Percentiles rank a stretch among this genome's conserved stretches.
Conservation (phyloP, 2,797 vertebrate species). For the Bradypodion pumilum region DNA sequence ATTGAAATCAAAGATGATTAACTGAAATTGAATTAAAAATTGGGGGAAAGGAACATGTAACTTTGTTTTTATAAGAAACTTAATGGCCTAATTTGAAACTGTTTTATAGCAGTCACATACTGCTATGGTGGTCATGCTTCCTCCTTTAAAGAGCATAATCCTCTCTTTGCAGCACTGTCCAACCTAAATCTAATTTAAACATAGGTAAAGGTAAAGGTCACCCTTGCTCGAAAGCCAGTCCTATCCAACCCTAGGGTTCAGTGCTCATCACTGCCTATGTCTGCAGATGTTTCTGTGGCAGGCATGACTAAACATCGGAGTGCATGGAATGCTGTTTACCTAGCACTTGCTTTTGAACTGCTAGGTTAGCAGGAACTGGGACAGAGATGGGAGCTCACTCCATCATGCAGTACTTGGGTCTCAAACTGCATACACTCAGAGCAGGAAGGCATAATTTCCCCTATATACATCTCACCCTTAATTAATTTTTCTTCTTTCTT, state of each 20-base stretch:
- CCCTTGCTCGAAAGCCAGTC: no score
- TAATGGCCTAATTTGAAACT: background rate
- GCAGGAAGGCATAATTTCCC: background rate
- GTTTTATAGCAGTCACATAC: background rate
- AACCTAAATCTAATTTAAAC: background rate
- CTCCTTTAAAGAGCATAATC: background rate
- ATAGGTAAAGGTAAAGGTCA: no score
- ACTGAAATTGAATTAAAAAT: background rate
- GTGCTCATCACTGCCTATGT: no score
- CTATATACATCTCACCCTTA: background rate
- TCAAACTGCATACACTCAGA: background rate
- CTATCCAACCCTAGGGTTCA: no score
- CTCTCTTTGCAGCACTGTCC: background rate
- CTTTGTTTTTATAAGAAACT: background rate
- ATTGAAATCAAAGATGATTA: background rate
- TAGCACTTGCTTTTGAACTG: no score
- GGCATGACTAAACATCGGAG: no score
- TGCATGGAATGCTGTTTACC: no score
- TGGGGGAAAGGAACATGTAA: background rate
- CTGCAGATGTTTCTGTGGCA: no score
- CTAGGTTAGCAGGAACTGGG: no score
- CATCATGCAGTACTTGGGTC: no score
- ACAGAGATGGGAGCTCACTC: no score
- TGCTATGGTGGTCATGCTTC: no score
- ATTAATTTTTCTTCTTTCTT: background rate